Conservation (phyloP, 1,140 invertebrate species). For the Leptestheria dahalacensis region DNA sequence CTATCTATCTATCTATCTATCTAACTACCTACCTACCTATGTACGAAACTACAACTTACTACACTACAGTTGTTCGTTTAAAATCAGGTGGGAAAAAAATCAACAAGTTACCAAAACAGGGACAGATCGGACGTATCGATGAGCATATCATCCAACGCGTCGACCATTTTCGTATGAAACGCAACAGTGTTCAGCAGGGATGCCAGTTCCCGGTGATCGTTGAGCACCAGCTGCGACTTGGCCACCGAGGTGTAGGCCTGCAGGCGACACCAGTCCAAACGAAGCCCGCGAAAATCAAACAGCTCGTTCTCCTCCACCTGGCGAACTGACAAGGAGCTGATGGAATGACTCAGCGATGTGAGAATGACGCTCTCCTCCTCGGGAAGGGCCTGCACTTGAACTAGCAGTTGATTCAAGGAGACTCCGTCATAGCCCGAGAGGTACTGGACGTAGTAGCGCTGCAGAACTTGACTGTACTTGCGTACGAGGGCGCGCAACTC, state of each 20-base stretch:
- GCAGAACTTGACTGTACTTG: slow-evolving; percentile 93
- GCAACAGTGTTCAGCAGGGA: slow-evolving; percentile 86
- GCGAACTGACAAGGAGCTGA: slow-evolving; percentile 73
- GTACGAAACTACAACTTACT: too few relatives aligned
- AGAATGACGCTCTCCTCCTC: slow-evolving; percentile 92
- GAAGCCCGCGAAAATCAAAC: slow-evolving; percentile 87
- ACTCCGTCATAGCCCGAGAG: slow-evolving; percentile 89
- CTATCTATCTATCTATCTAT: too few relatives aligned
- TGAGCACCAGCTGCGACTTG: slow-evolving; percentile 63
- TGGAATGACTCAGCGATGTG: slow-evolving; percentile 79
- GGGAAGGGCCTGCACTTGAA: slow-evolving; percentile 56
- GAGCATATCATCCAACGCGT: slow-evolving; percentile 93
- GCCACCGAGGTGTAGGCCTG: slow-evolving; percentile 84
- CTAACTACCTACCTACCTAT: too few relatives aligned
- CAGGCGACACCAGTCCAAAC: slow-evolving; percentile 92
- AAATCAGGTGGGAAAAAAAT: slow-evolving; percentile 13
- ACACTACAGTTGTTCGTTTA: too few relatives aligned
- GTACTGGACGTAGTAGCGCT: slow-evolving; percentile 95
- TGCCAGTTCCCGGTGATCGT: slow-evolving; percentile 74
- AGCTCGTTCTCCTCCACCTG: slow-evolving; percentile 83
- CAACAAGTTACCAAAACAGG: slow-evolving; percentile 58
- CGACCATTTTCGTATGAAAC: slow-evolving; percentile 97
- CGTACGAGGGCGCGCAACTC: slow-evolving; percentile 68
- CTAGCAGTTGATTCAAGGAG: slow-evolving; percentile 77
- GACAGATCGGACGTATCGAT: slow-evolving; percentile 93